These are phyloP conservation scores for Asbolus verrucosus DNA, from an alignment of 1,140 invertebrate genomes.

Conservation along the genomic window DNA sequence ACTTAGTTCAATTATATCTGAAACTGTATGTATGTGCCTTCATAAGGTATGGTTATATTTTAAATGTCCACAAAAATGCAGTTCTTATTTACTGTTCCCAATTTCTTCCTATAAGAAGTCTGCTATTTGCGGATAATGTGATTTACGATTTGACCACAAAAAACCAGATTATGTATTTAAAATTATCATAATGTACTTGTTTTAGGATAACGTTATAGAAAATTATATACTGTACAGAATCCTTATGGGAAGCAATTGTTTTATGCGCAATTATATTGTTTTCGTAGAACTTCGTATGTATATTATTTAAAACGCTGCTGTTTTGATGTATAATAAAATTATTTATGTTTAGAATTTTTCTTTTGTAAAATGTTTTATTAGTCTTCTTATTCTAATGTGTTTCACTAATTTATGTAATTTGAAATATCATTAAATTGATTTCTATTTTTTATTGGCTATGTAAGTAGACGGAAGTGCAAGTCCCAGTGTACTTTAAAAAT, in stretches of 20 bases:
- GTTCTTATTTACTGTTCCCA: not conserved
- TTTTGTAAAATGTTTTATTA: too few relatives aligned
- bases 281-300: not conserved
- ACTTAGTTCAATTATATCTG: not conserved
- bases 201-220: not conserved
- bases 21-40: conserved; percentile 39
- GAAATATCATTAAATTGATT: too few relatives aligned
- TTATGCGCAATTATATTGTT: conserved; percentile 12
- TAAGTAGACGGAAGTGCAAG: too few relatives aligned
- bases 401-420: too few relatives aligned
- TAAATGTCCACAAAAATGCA: conserved; percentile 10
- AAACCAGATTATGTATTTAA: too few relatives aligned
- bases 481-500: too few relatives aligned
- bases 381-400: too few relatives aligned
- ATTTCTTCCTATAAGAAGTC: conserved; percentile 16
- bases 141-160: too few relatives aligned
- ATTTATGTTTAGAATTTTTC: conserved; percentile 8
- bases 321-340: conserved; percentile 15
- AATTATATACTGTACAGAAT: not conserved
- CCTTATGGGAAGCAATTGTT: conserved; percentile 23
- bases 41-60: conserved; percentile 36
- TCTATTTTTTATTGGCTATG: too few relatives aligned
- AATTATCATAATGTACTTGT: too few relatives aligned
- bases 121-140: not conserved
- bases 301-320: too few relatives aligned